Evolutionary conservation across 2,888 invertebrate genomes (phyloP).

Genomic region (Cecidostiba fungosa): DNA sequence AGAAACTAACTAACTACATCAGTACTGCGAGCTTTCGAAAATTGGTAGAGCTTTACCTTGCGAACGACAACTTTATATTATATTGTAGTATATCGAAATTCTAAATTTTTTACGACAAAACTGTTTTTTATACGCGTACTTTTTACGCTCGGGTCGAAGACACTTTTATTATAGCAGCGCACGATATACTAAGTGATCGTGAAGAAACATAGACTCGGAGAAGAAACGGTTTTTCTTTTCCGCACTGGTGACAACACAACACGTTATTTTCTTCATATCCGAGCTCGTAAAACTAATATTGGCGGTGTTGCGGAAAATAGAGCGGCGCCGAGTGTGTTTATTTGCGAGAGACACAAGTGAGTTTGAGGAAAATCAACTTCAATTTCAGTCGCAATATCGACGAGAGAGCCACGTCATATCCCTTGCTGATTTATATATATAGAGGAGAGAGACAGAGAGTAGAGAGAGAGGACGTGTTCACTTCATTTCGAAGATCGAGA

Average conservation of each 20-base stretch:
- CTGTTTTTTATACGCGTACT: constrained; percentile 14
- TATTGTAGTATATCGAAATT: constrained; percentile 12
- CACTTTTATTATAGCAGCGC: not conserved
- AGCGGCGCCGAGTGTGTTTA: not conserved
- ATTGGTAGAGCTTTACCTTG: constrained; percentile 13
- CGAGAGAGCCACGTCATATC: not conserved
- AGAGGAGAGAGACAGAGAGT: not conserved
- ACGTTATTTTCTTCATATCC: not conserved
- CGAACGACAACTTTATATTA: not conserved
- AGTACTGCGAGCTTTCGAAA: constrained; percentile 23
- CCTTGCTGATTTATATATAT: constrained; percentile 22
- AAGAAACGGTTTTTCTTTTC: not conserved
- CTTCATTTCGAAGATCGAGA: constrained; percentile 5
- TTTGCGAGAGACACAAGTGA: not conserved
- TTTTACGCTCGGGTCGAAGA: not conserved
- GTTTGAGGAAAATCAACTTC: constrained; percentile 1
- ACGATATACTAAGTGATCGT: not conserved
- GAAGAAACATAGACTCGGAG: not conserved
- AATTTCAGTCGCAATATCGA: constrained; percentile 28
- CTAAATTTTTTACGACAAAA: constrained; percentile 33
- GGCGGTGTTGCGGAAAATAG: not conserved
- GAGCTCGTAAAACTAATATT: constrained; percentile 1
- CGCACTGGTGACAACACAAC: not conserved
- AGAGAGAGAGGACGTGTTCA: not conserved
- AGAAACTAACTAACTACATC: not conserved